These are phyloP conservation scores for Odontesthes bonariensis DNA, from an alignment of 2,113 vertebrate genomes.

Conservation along the genomic window DNA sequence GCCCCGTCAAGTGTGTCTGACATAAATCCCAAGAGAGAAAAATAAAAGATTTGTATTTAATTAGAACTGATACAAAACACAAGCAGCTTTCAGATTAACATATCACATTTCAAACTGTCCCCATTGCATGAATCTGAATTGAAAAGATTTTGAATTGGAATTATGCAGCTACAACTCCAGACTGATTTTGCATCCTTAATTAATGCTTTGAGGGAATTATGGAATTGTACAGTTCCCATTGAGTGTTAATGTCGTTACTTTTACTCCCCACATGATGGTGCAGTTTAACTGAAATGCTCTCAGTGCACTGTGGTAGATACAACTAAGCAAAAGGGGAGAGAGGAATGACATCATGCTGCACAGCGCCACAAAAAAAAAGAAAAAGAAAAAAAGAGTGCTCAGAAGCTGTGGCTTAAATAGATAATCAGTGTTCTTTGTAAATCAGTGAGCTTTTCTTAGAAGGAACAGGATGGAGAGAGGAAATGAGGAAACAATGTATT, in stretches of 20 bases:
- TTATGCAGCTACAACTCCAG: slow-evolving; percentile 35
- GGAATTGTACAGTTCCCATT: slow-evolving; percentile 30
- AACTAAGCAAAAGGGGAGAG: slow-evolving; percentile 37
- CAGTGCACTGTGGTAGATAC: slow-evolving; percentile 1
- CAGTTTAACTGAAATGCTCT: slow-evolving; percentile 32
- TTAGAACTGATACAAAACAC: slow-evolving; percentile 19
- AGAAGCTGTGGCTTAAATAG: slow-evolving; percentile 34
- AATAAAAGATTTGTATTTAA: not conserved
- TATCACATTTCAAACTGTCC: slow-evolving; percentile 2
- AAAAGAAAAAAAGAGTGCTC: slow-evolving; percentile 36
- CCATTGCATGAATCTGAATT: slow-evolving; percentile 35
- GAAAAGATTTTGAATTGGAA: slow-evolving; percentile 39
- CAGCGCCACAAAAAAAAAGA: slow-evolving; percentile 32
- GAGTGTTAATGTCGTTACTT: slow-evolving; percentile 10
- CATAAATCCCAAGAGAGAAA: not conserved
- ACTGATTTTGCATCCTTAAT: slow-evolving; percentile 48
- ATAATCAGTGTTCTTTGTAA: slow-evolving; percentile 28
- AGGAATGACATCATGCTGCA: slow-evolving; percentile 61
- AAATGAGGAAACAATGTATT: not conserved
- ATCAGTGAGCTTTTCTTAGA: not conserved
- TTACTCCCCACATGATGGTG: slow-evolving; percentile 59
- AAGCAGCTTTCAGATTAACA: slow-evolving; percentile 27
- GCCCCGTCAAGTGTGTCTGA: slow-evolving; percentile 8
- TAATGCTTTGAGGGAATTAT: slow-evolving; percentile 52
- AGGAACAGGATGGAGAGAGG: slow-evolving; percentile 4